phyloP scores from a whole-genome alignment of 2,888 invertebrate genomes.

The Sabellastarte sp. region DNA sequence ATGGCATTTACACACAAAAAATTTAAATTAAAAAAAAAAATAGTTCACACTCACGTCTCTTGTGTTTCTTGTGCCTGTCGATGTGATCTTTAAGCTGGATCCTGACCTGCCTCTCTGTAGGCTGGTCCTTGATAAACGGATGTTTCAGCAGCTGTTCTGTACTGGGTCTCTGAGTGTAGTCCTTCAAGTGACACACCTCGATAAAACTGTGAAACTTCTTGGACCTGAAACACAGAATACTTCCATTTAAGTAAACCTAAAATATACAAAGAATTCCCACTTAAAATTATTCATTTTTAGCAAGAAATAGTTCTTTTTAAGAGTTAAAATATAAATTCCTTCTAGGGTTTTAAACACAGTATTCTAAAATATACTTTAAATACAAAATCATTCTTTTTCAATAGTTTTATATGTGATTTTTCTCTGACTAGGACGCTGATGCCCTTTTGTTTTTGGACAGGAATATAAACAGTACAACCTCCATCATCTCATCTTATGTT shows the following conservation, averaged over 20 bases:
- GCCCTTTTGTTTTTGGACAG: too few species aligned
- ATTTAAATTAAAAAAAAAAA: too few species aligned
- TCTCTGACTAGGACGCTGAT: too few species aligned
- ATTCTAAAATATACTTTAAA: too few species aligned
- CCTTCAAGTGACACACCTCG: conserved; percentile 97
- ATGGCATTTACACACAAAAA: too few species aligned
- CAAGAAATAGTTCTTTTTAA: neutral
- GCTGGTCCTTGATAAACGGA: conserved; percentile 97
- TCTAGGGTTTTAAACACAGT: neutral
- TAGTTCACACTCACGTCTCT: too few species aligned
- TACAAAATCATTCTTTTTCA: too few species aligned
- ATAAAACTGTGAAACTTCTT: conserved; percentile 90
- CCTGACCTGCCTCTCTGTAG: conserved; percentile 95
- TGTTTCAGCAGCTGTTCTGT: conserved; percentile 97
- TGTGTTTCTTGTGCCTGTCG: conserved; percentile 68
- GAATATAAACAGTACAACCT: too few species aligned
- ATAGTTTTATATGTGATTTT: too few species aligned
- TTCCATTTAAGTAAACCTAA: too few species aligned
- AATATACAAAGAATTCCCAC: neutral
- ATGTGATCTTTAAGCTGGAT: conserved; percentile 99
- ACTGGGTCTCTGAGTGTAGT: conserved; percentile 97
- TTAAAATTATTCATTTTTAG: neutral
- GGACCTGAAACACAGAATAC: conserved; percentile 46
- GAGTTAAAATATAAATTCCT: neutral
- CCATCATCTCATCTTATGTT: too few species aligned